These are phyloP conservation scores for Dorcus hopei DNA, from an alignment of 2,888 invertebrate genomes.

Conservation along the genomic window DNA sequence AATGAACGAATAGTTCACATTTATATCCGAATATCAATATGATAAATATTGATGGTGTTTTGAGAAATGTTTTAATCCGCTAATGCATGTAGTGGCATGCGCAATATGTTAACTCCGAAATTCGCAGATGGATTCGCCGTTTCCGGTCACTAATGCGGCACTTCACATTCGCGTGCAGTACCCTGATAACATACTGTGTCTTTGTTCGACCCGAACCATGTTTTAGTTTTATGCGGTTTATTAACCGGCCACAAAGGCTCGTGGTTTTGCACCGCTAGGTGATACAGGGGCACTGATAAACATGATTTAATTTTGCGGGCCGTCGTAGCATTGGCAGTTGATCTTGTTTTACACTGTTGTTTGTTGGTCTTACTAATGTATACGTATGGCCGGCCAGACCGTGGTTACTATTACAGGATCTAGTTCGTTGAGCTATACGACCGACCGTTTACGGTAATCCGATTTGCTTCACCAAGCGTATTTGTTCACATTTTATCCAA, in stretches of 20 bases:
- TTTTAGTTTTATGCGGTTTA: conserved; percentile 36
- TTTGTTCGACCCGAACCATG: conserved; percentile 30
- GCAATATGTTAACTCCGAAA: neutral
- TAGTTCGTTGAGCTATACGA: conserved; percentile 15
- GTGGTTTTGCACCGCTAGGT: conserved; percentile 36
- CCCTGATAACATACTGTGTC: conserved; percentile 34
- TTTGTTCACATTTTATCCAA: too few species aligned
- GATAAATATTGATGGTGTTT: conserved; percentile 7
- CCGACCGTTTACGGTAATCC: conserved; percentile 12
- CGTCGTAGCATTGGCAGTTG: conserved; percentile 39
- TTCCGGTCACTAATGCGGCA: conserved; percentile 36
- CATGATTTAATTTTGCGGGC: conserved; percentile 46
- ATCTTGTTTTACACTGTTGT: conserved; percentile 43
- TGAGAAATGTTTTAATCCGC: conserved; percentile 15
- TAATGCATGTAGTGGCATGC: neutral
- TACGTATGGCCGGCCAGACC: conserved; percentile 23
- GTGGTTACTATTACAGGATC: conserved; percentile 33
- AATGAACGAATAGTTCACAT: neutral
- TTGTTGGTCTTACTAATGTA: conserved; percentile 30
- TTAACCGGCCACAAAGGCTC: conserved; percentile 38
- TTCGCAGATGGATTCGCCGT: conserved; percentile 20
- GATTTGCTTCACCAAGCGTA: conserved; percentile 4
- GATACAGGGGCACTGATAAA: conserved; percentile 39
- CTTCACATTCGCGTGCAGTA: conserved; percentile 37
- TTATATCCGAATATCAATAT: conserved; percentile 13